A percentile compares a stretch with the other conserved stretches of the same genome.
These are phyloP conservation scores for Virgularia gustaviana DNA, from an alignment of 92 coral and sea anemone species.

Conservation along the genomic window DNA sequence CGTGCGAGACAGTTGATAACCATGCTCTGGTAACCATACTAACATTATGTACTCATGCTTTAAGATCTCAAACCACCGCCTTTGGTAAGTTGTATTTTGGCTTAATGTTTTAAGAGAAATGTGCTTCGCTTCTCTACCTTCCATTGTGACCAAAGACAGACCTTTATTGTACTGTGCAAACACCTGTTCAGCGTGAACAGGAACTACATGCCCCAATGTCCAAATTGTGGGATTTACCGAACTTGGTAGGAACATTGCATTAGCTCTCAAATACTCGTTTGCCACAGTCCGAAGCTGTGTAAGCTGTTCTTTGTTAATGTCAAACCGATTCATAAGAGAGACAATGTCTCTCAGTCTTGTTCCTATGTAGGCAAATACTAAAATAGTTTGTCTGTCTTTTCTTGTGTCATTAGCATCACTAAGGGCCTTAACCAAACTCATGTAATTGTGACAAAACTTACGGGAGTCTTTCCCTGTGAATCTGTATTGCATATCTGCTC, in stretches of 20 bases:
- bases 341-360: conserved; percentile 57
- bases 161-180: not conserved
- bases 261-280: conserved; percentile 42
- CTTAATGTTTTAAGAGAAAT: conserved; percentile 38
- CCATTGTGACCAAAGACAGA: conserved; percentile 44
- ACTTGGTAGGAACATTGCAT: conserved; percentile 49
- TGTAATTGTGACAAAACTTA: conserved; percentile 53
- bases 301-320: conserved; percentile 43
- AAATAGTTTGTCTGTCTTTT: conserved; percentile 44
- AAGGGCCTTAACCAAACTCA: conserved; percentile 47
- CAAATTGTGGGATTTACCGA: conserved; percentile 50
- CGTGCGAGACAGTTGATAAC: not conserved
- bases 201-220: conserved; percentile 37
- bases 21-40: conserved; percentile 49
- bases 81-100: conserved; percentile 45
- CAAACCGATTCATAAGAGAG: conserved; percentile 43
- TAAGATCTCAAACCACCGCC: conserved; percentile 41
- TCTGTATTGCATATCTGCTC: conserved; percentile 48
- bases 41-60: conserved; percentile 49
- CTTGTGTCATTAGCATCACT: conserved; percentile 41
- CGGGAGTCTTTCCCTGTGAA: conserved; percentile 56
- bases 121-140: conserved; percentile 50
- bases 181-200: not conserved
- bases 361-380: conserved; percentile 36
- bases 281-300: conserved; percentile 36